Base-by-base conservation (phyloP, 1,140 invertebrate species). In the Drosophila neocordata region DNA sequence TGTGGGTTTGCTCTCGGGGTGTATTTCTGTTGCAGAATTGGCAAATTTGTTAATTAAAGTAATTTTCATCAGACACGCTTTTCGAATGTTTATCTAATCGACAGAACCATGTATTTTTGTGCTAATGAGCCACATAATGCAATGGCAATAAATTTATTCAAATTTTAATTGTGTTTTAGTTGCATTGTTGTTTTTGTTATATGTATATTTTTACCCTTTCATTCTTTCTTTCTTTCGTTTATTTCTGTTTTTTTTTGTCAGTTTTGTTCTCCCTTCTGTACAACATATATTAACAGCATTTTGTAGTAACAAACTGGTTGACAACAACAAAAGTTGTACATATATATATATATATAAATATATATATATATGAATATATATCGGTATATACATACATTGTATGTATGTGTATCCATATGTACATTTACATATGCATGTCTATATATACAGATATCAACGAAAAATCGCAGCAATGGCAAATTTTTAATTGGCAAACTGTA, bases 1-100 rank as follows among this genome's bases (percentile, higher is more conserved):
- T 69, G 37, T 60, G 70, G 74, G 27, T 60, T 65, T 78, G 51
- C 63, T 65, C 66, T 77, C 65, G 34, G 63, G 62, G 60, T 65
- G 52, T 64, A 63, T 85, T 77, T 63, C 37, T 59, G 66, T 69
- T 60, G 73, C 78, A 52, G 68, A 73, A 87, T 87, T 67, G 69
- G 74, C 78, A 67, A 72, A 81, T 87, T 85, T 81, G 78, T 85
- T 85, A 85, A 85, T 87, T 87, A 82, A 85, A 85, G 78, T 78
- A 75, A 85, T 76, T 55, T 58, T 59, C 41, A 35, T 31, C 18
- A 15, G 37, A 24, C 63, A 27, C 34, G 35, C 27, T 6, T 41
- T 6, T 24, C 69, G 6, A 60, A 60, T 73, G 51, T 83, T 79
- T 83, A 67, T 65, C 79, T 78, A 83, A 85, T 77, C 77, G 73